phyloP scores from a whole-genome alignment of 2,888 invertebrate genomes.

The Pyrgus malvae region DNA sequence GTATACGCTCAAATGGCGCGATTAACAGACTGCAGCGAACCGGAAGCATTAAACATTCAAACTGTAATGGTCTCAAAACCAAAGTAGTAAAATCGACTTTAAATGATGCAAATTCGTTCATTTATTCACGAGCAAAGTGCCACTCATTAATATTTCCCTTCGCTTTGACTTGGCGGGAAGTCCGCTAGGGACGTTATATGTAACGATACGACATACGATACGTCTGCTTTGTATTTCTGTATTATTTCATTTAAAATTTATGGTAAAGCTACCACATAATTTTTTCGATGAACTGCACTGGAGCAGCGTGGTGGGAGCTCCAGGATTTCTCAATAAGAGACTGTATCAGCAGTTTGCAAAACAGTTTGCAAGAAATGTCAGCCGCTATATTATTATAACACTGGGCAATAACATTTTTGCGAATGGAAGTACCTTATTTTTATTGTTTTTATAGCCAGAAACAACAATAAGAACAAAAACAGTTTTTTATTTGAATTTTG shows the following conservation, averaged over 20 bases:
- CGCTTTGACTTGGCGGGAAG: conserved; percentile 20
- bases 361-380: too few species aligned
- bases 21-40: conserved; percentile 14
- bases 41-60: conserved; percentile 15
- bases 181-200: not conserved
- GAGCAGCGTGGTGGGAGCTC: too few species aligned
- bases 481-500: too few species aligned
- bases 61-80: conserved; percentile 24
- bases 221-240: not conserved
- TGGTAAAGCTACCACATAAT: too few species aligned
- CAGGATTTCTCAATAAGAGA: too few species aligned
- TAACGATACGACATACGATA: conserved; percentile 4
- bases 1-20: conserved; percentile 10
- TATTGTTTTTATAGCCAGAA: too few species aligned
- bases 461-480: too few species aligned
- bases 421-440: too few species aligned
- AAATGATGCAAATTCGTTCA: conserved; percentile 24
- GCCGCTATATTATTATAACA: too few species aligned
- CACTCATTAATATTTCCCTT: conserved; percentile 27
- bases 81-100: conserved; percentile 26
- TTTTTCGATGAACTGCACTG: too few species aligned
- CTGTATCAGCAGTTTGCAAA: too few species aligned
- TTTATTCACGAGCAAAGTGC: conserved; percentile 25
- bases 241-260: not conserved
- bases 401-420: too few species aligned